Conservation (phyloP, 2,888 invertebrate genomes). For the Seira ritae region DNA sequence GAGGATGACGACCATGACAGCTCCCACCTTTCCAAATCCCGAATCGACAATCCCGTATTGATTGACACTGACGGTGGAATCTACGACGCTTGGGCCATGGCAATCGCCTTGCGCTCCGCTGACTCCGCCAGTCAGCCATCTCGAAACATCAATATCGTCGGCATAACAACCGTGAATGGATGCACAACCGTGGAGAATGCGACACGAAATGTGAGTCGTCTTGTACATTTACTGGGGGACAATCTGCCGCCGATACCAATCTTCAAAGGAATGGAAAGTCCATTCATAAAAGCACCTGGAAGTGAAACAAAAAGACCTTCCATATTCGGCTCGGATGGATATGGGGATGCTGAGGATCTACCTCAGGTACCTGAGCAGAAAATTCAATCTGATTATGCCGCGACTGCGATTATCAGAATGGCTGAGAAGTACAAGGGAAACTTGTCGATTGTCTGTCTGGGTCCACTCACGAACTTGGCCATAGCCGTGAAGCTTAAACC, state of each 20-base stretch:
- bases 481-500: constrained; percentile 84
- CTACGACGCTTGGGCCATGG: constrained; percentile 80
- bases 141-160: constrained; percentile 79
- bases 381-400: constrained; percentile 73
- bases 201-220: constrained; percentile 82
- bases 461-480: constrained; percentile 88
- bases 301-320: constrained; percentile 73
- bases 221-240: constrained; percentile 27
- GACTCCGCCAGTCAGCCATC: constrained; percentile 75
- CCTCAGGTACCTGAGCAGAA: constrained; percentile 33
- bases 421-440: constrained; percentile 71
- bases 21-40: background rate
- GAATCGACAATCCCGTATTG: no score
- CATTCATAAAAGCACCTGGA: constrained; percentile 61
- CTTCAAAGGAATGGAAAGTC: constrained; percentile 68
- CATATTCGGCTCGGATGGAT: constrained; percentile 75
- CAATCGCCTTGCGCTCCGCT: constrained; percentile 77
- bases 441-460: constrained; percentile 76
- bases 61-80: constrained; percentile 64
- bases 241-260: constrained; percentile 57
- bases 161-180: constrained; percentile 85
- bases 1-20: no score
- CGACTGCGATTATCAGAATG: constrained; percentile 71
- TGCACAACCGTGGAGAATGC: constrained; percentile 85
- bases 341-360: constrained; percentile 73